Conservation (phyloP, 2,113 vertebrate species). For the Aspidoscelis tigris region DNA sequence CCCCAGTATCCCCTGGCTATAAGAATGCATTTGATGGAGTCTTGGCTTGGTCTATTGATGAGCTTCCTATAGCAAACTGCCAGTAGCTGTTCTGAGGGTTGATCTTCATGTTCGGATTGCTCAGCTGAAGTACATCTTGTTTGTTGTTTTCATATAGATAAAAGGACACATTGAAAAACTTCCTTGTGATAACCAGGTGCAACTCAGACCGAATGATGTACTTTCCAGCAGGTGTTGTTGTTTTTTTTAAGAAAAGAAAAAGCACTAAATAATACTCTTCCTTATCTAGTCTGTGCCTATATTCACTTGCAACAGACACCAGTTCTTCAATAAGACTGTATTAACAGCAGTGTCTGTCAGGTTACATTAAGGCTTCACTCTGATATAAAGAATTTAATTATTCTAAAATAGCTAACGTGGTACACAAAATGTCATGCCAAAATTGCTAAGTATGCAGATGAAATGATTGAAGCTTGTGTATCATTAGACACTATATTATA, state of each 20-base stretch:
- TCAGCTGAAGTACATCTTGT: no score
- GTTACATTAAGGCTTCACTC: slow-evolving; percentile 12
- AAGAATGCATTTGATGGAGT: not conserved
- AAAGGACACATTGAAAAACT: not conserved
- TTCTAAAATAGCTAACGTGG: slow-evolving; percentile 24
- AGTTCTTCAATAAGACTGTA: not conserved
- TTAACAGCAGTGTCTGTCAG: slow-evolving; percentile 12
- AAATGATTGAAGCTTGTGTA: slow-evolving; percentile 8
- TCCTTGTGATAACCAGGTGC: not conserved
- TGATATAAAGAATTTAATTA: slow-evolving; percentile 23
- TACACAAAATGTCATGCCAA: slow-evolving; percentile 32
- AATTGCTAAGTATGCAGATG: slow-evolving; percentile 22
- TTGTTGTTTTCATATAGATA: not conserved
- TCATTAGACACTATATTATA: slow-evolving; percentile 25
- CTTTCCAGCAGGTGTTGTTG: not conserved
- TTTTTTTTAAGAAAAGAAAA: not conserved
- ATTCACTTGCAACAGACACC: slow-evolving; percentile 16
- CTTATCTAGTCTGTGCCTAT: not conserved
- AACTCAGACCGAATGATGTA: not conserved
- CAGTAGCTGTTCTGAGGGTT: no score
- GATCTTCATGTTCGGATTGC: no score
- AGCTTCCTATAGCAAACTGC: not conserved
- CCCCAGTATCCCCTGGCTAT: not conserved
- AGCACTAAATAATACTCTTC: not conserved
- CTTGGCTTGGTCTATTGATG: not conserved